Percentiles rank a stretch among this genome's conserved stretches.
Evolutionary conservation across 1,140 invertebrate species (phyloP).

Genomic region (Macrotrachela quadricornifera): DNA sequence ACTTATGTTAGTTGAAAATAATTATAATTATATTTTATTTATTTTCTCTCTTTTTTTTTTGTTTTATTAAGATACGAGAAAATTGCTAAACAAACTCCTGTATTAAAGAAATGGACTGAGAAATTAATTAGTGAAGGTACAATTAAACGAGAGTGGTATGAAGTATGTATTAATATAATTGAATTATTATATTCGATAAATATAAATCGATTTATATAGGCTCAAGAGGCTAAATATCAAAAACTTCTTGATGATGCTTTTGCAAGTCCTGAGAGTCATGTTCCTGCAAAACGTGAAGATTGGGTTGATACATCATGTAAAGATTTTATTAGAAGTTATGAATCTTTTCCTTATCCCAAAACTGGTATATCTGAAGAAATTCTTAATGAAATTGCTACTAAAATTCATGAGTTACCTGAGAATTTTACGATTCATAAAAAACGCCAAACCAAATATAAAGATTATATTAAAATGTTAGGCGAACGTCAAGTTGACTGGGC

Average conservation of each 20-base stretch:
- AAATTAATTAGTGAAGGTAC: constrained; percentile 64
- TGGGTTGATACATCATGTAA: constrained; percentile 98
- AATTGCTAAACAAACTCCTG: constrained; percentile 58
- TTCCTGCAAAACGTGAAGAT: constrained; percentile 78
- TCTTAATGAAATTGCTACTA: constrained; percentile 69
- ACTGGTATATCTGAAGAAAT: constrained; percentile 82
- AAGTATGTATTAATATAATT: constrained; percentile 36
- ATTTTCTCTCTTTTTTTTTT: constrained; percentile 25
- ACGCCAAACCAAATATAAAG: constrained; percentile 48
- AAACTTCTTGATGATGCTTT: constrained; percentile 92
- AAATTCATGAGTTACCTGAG: constrained; percentile 66
- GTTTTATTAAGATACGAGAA: constrained; percentile 74
- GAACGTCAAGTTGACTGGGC: constrained; percentile 78
- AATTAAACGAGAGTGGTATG: constrained; percentile 66
- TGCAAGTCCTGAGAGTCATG: constrained; percentile 65
- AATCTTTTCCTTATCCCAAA: constrained; percentile 55
- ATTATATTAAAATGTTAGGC: constrained; percentile 69
- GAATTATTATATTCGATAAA: no score
- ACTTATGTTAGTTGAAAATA: constrained; percentile 64
- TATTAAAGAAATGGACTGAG: constrained; percentile 63
- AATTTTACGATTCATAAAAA: constrained; percentile 80
- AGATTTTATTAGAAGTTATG: constrained; percentile 47
- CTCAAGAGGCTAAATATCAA: constrained; percentile 33
- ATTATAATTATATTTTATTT: no score
- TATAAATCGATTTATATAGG: constrained; percentile 11